phyloP scores from a whole-genome alignment of 1,140 invertebrate species.

The Tyrophagus putrescentiae region DNA sequence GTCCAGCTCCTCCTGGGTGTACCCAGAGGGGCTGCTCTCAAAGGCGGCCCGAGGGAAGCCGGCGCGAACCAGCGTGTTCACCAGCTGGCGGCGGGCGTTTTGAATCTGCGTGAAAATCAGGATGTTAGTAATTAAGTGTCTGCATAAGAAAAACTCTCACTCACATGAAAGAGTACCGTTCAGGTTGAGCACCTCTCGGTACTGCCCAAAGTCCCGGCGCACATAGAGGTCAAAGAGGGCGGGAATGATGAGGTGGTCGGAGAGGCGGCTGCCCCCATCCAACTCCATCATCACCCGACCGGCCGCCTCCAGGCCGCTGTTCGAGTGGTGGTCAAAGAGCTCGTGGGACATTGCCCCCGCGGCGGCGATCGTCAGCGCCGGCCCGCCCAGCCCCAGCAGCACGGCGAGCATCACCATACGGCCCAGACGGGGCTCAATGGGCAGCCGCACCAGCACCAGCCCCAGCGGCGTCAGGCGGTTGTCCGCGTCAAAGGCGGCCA shows the following conservation, averaged over 20 bases:
- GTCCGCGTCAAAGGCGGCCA: constrained; percentile 63
- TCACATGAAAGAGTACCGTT: too few relatives aligned
- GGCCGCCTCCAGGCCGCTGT: constrained; percentile 34
- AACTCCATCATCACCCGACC: background rate
- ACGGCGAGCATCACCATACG: constrained; percentile 81
- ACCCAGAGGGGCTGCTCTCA: constrained; percentile 28
- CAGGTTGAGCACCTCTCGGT: constrained; percentile 55
- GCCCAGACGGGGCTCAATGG: constrained; percentile 72
- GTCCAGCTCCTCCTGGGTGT: too few relatives aligned
- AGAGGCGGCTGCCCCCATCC: constrained; percentile 49
- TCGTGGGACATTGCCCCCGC: constrained; percentile 69
- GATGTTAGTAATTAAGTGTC: too few relatives aligned
- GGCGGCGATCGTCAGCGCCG: constrained; percentile 78
- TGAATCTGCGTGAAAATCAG: constrained; percentile 68
- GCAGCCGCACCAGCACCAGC: constrained; percentile 66
- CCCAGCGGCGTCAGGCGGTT: constrained; percentile 76
- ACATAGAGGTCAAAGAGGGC: constrained; percentile 82
- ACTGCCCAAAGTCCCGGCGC: too few relatives aligned
- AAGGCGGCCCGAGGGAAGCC: constrained; percentile 82
- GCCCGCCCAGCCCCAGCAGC: constrained; percentile 82
- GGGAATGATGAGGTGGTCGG: constrained; percentile 86
- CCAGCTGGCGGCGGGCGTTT: constrained; percentile 69
- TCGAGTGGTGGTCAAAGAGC: constrained; percentile 48
- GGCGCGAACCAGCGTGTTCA: constrained; percentile 57
- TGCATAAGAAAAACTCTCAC: too few relatives aligned